Conservation (phyloP, 1,140 invertebrate species). For the Ericerus pela region DNA sequence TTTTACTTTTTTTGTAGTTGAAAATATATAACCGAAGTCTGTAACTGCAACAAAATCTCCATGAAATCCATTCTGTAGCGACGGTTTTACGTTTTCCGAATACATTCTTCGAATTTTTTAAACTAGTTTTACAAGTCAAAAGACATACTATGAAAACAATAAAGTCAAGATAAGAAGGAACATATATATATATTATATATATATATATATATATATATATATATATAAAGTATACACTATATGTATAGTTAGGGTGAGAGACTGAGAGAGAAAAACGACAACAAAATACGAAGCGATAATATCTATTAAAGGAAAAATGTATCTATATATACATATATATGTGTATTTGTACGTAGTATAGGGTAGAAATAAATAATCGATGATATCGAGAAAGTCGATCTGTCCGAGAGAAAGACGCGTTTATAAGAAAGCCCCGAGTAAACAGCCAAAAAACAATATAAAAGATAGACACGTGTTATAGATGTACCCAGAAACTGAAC, state of each 20-base stretch:
- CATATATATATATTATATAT: neutral
- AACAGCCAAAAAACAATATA: neutral
- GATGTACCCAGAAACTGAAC: constrained; percentile 9
- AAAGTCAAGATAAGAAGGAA: neutral
- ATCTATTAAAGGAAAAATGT: constrained; percentile 11
- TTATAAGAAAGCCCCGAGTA: neutral
- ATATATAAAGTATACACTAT: too few species aligned
- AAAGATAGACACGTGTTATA: constrained; percentile 12
- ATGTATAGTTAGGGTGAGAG: too few species aligned
- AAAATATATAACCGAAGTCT: too few species aligned
- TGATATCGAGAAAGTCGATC: constrained; percentile 9
- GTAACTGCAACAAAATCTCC: too few species aligned
- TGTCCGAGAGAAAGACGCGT: neutral
- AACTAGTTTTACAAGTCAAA: neutral
- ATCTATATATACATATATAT: too few species aligned
- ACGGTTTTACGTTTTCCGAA: too few species aligned
- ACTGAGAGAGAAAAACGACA: neutral
- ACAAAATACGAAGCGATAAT: constrained; percentile 5
- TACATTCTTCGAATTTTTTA: neutral
- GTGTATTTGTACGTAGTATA: too few species aligned
- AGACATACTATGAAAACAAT: constrained; percentile 1
- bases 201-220: too few species aligned
- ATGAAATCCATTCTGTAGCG: too few species aligned
- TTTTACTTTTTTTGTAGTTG: too few species aligned
- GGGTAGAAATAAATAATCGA: constrained; percentile 7